Conservation (phyloP, 2,797 vertebrate species). For the Lepilemur septentrionalis region DNA sequence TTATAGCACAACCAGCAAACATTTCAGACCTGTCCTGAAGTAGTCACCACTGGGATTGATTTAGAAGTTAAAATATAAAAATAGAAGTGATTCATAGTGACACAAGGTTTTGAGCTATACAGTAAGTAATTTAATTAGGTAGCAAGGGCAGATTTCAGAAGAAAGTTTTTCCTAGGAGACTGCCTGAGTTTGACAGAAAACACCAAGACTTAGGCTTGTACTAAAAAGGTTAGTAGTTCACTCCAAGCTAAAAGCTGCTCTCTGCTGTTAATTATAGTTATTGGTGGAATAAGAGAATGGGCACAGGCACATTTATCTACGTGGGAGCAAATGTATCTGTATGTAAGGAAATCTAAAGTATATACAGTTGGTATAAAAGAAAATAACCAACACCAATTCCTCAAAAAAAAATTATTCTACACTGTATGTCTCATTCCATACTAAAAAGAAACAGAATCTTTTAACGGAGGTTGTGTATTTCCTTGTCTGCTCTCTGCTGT, state of each 20-base stretch:
- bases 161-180: slow-evolving; percentile 63
- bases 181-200: slow-evolving; percentile 64
- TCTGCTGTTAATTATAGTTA: slow-evolving; percentile 8
- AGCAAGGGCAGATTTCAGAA: slow-evolving; percentile 49
- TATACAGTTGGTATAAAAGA: not conserved
- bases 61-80: slow-evolving; percentile 61
- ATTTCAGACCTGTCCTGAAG: slow-evolving; percentile 49
- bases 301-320: not conserved
- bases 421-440: not conserved
- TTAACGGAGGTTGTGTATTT: not conserved
- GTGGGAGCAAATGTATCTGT: slow-evolving; percentile 9
- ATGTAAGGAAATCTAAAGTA: not conserved
- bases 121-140: slow-evolving; percentile 49
- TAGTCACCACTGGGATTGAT: slow-evolving; percentile 61
- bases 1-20: slow-evolving; percentile 62
- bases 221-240: slow-evolving; percentile 25
- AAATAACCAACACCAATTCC: not conserved
- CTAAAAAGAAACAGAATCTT: slow-evolving; percentile 33
- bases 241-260: slow-evolving; percentile 36
- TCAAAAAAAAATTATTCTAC: not conserved
- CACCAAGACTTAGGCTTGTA: slow-evolving; percentile 60
- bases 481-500: slow-evolving; percentile 35
- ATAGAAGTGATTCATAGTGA: slow-evolving; percentile 53
- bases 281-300: not conserved
- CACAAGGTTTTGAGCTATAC: slow-evolving; percentile 22